Evolutionary conservation across 1,140 invertebrate species (phyloP), one percentile per base, ranked within the genome.

Genomic region (Linepithema humile): DNA sequence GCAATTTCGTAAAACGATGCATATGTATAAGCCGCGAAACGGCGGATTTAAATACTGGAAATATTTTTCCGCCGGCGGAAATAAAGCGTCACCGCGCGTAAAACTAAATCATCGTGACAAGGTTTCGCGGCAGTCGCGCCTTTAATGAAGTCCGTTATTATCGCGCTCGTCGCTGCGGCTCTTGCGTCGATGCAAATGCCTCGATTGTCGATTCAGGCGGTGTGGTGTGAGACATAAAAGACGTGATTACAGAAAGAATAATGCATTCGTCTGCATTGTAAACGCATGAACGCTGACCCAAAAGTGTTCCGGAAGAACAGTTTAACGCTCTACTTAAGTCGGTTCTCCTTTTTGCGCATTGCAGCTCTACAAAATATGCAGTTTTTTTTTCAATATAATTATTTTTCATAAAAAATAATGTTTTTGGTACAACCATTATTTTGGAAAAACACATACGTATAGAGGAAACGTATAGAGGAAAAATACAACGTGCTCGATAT

Each of bases 1-100:
- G 75, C 75, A 80, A 80, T 80, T 80, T 80, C 75, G 75, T 80
- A 80, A 77, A 80, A 80, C 75, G 75, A 80, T 80, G 75, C 75
- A 80, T 80, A 80, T 80, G 75, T 80, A 80, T 80, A 80, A 80
- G 75, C 75, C 64, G 48, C 64, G 75, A 80, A 80, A 80, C 75
- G 64, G 48, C 50, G 64, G 75, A 80, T 80, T 80, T 80, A 80
- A 80, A 80, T 80, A 23, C 75, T 32, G 75, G 75, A 80, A 80
- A 80, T 80, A 80, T 80, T 80, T 80, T 80, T 80, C 75, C 75
- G 35, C 2, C 64, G 23, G 48, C 35, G 64, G 69, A 43, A 70
- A 70, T 80, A 70, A 70, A 80, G 64, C 48, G 73, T 7, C 53
- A 35, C 64, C 64, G 62, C 48, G 64, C 64, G 75, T 43, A 55